Base-by-base conservation (phyloP, 2,113 vertebrate genomes). In the Gila orcuttii region DNA sequence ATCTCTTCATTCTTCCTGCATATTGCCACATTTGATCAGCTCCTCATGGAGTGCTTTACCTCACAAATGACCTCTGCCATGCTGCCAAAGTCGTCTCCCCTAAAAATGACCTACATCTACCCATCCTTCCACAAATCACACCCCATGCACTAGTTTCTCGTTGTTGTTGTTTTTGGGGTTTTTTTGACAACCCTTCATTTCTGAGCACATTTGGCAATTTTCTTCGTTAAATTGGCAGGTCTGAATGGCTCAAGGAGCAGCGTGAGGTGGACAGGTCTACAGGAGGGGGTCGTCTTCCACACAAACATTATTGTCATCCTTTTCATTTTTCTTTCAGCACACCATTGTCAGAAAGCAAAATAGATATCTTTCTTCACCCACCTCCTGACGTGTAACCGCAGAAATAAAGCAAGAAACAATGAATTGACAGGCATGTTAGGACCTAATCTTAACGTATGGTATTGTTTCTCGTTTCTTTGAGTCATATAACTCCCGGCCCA, bases 311-410 rank as follows among this genome's bases (percentile, higher is more conserved):
- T 94, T 90, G 85, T 92, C 93, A 92, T 93, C 92, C 91, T 94
- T 93, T 93, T 93, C 90, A 94, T 93, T 94, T 94, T 92, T 90
- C 88, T 92, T 91, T 89, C 91, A 90, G 84, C 92, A 91, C 91
- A 90, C 88, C 89, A 90, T 92, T 93, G 93, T 94, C 93, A 94
- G 89, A 91, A 91, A 92, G 91, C 93, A 95, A 94, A 94, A 92
- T 91, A 93, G 91, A 94, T 93, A 95, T 93, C 92, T 90, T 89
- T 91, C 92, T 87, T 83, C 83, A 31, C 85, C 87, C 57, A 78
- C 66, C 89, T 80, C 83, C 75, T 77, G 76, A 78, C 55, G 89
- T 31, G 89, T 88, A 55, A 50, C 80, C 5, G 42, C 25, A 68
- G n/a, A 19, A 82, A 77, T 19, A 84, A 79, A 78, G 31, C 8